A percentile compares a stretch with the other conserved stretches of the same genome.
Conservation (phyloP, 2,113 vertebrate species). For the Cheilinus undulatus region DNA sequence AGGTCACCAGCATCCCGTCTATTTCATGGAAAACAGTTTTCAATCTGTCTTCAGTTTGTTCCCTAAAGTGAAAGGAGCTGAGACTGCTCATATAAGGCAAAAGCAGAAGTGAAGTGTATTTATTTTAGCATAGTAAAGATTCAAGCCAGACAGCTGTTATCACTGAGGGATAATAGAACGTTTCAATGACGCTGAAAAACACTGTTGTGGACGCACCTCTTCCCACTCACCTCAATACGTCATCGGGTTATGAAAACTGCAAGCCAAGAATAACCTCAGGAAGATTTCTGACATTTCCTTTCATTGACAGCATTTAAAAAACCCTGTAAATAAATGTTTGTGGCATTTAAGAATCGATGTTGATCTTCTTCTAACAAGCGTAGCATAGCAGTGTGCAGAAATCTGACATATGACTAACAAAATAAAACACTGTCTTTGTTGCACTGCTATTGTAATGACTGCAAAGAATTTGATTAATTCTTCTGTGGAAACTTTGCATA, state of each 20-base stretch:
- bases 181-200: too few relatives aligned
- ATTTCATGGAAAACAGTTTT: too few relatives aligned
- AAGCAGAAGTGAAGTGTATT: too few relatives aligned
- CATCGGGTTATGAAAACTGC: not conserved
- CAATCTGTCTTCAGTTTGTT: too few relatives aligned
- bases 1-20: too few relatives aligned
- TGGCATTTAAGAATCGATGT: not conserved
- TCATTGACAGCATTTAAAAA: not conserved
- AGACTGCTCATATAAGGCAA: too few relatives aligned
- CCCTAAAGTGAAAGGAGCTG: too few relatives aligned
- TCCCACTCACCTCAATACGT: not conserved
- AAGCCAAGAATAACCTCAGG: not conserved
- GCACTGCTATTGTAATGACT: not conserved
- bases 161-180: too few relatives aligned
- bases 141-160: too few relatives aligned
- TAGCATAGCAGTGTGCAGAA: not conserved
- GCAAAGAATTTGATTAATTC: not conserved
- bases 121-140: too few relatives aligned
- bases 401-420: constrained; percentile 1
- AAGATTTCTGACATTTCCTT: not conserved
- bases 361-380: not conserved
- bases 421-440: not conserved
- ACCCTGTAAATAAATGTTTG: not conserved
- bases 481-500: not conserved
- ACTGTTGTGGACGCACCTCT: not conserved